Evolutionary conservation across 1,140 invertebrate species (phyloP), one percentile per base, ranked within the genome.

Genomic region (Tenebrio molitor): DNA sequence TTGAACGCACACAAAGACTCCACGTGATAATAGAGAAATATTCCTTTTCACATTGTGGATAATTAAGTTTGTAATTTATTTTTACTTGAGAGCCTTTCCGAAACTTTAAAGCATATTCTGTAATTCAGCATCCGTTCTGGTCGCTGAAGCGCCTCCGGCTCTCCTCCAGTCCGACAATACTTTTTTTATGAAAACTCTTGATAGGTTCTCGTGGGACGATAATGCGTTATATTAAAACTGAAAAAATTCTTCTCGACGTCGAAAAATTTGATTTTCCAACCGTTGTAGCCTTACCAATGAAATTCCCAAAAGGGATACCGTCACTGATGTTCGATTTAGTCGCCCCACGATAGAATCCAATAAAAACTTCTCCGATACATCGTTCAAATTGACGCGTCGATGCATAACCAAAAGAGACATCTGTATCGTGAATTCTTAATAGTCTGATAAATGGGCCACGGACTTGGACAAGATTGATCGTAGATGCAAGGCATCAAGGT

Each of bases 211-310:
- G 19, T 21, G 21, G 23, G 23, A 33, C 23, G 23, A 58, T 58
- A 58, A 58, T 33, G 23, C 50, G 23, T 58, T 29, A 58, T 58
- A 58, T 58, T 58, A 58, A 58, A 58, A 58, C 50, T 58, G 23
- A 58, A 58, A 58, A 58, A 58, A 58, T 58, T 23, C 50, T 58
- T 25, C 23, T 58, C 50, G n/a, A 58, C 19, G 19, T 58, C 21
- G 23, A 58, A 29, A 58, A 58, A 58, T 58, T 58, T 58, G 50
- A 58, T 58, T 58, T 58, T 58, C 50, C 50, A 58, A 58, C 50
- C 23, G 21, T 58, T 58, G 50, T 58, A 39, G n/a, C 36, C 36
- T 39, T 39, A 58, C 50, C 50, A 23, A 23, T 23, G 50, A 10
- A 58, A 58, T 58, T 58, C 50, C 50, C 50, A 58, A 15, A 58